These are phyloP conservation scores for Zosterops lateralis DNA, from an alignment of 2,113 vertebrate species.

Conservation along the genomic window DNA sequence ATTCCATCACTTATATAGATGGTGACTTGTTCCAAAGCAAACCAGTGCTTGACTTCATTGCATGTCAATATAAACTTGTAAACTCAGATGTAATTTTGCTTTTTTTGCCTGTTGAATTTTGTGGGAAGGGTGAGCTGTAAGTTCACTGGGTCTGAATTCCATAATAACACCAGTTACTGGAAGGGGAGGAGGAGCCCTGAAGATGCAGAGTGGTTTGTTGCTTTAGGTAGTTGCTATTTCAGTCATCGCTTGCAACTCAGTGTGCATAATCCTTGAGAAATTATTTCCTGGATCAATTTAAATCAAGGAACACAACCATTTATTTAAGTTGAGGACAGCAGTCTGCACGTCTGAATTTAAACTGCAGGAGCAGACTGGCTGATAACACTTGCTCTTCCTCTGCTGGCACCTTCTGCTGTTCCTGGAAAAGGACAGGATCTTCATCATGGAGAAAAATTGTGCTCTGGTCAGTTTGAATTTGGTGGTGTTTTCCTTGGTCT, in stretches of 20 bases:
- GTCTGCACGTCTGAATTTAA: background rate
- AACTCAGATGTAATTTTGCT: background rate
- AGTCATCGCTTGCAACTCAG: background rate
- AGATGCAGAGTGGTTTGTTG: background rate
- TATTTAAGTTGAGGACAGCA: background rate
- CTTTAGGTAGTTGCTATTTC: background rate
- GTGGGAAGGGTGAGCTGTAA: background rate
- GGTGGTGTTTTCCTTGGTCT: background rate
- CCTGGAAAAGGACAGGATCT: background rate
- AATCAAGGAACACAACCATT: background rate
- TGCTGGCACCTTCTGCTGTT: background rate
- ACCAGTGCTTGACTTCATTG: background rate
- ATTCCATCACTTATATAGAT: background rate
- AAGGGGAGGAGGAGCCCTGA: background rate
- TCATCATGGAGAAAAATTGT: background rate
- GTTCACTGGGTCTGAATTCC: background rate
- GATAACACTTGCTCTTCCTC: background rate
- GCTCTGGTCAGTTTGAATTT: background rate
- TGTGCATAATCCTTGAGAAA: background rate
- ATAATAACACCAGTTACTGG: background rate
- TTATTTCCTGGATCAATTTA: constrained; percentile 34
- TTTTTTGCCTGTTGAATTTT: background rate
- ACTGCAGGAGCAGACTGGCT: background rate
- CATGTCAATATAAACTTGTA: background rate
- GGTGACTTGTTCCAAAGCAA: background rate